Conservation (phyloP, 1,140 invertebrate genomes). For the Drosophila paulistorum region DNA sequence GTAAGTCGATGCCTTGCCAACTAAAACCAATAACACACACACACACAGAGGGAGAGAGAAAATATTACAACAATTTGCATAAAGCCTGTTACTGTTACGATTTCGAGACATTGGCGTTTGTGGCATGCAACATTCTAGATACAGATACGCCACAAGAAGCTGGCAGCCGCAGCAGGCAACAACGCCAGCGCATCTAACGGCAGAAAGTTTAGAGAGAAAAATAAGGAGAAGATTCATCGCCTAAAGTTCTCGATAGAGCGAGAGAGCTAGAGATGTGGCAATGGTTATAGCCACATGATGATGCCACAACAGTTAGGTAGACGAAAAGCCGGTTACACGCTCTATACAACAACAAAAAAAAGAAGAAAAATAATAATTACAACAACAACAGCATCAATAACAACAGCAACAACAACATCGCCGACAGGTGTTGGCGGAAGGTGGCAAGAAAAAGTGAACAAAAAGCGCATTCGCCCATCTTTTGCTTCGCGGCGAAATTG, state of each 20-base stretch:
- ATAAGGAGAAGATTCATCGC: conserved; percentile 43
- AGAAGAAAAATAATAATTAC: conserved; percentile 30
- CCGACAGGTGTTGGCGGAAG: conserved; percentile 59
- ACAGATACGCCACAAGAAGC: conserved; percentile 68
- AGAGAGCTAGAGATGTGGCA: neutral
- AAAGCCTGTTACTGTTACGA: conserved; percentile 75
- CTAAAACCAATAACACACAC: conserved; percentile 17
- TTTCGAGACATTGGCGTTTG: conserved; percentile 49
- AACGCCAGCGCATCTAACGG: conserved; percentile 61
- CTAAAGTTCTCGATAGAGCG: conserved; percentile 2
- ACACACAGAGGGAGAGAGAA: conserved; percentile 33
- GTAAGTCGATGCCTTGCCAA: neutral
- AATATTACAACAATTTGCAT: conserved; percentile 81
- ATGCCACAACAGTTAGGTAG: conserved; percentile 5
- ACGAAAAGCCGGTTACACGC: conserved; percentile 55
- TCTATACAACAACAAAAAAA: conserved; percentile 11
- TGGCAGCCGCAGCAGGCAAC: neutral
- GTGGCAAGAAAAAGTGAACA: conserved; percentile 50
- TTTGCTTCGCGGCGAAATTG: conserved; percentile 9
- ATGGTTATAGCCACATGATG: conserved; percentile 7
- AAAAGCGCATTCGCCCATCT: conserved; percentile 35
- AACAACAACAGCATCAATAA: conserved; percentile 54
- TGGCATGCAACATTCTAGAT: conserved; percentile 65
- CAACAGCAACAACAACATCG: conserved; percentile 67
- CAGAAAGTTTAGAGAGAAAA: conserved; percentile 50